Percentiles rank a stretch among this genome's conserved stretches.
These are phyloP conservation scores for Erythrolamprus reginae DNA, from an alignment of 2,113 vertebrate species.

Conservation along the genomic window DNA sequence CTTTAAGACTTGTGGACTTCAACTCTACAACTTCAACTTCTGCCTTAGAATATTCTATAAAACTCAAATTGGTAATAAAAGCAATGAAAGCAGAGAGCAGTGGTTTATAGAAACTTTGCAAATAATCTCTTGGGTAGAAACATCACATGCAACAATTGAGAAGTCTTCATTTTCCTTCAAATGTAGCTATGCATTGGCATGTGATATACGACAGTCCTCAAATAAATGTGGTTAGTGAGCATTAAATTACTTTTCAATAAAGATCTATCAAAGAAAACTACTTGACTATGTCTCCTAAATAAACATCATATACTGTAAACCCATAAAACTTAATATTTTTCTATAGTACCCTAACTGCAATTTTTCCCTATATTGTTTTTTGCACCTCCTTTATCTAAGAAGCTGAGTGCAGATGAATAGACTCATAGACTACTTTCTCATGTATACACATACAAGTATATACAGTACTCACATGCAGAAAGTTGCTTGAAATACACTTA, in stretches of 20 bases:
- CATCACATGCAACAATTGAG: neutral
- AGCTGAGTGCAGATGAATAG: neutral
- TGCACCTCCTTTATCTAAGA: neutral
- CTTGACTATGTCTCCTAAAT: neutral
- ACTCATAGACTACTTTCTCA: neutral
- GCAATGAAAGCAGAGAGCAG: neutral
- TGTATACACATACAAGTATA: neutral
- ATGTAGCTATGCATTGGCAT: neutral
- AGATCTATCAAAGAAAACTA: neutral
- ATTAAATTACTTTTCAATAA: neutral
- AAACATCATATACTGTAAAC: neutral
- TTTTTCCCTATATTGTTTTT: neutral
- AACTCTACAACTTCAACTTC: too few species aligned
- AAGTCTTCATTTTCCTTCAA: neutral
- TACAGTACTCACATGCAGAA: neutral
- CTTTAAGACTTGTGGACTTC: too few species aligned
- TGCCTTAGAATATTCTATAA: neutral
- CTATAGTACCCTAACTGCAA: neutral
- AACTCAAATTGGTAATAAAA: neutral
- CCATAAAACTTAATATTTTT: neutral
- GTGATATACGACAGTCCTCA: neutral
- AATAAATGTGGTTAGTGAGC: neutral
- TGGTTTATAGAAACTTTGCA: neutral
- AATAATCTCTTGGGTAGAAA: neutral
- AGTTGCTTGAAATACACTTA: neutral